A percentile compares a stretch with the other conserved stretches of the same genome.
phyloP scores from a whole-genome alignment of 2,888 invertebrate species.

The Cremastinae sp. region DNA sequence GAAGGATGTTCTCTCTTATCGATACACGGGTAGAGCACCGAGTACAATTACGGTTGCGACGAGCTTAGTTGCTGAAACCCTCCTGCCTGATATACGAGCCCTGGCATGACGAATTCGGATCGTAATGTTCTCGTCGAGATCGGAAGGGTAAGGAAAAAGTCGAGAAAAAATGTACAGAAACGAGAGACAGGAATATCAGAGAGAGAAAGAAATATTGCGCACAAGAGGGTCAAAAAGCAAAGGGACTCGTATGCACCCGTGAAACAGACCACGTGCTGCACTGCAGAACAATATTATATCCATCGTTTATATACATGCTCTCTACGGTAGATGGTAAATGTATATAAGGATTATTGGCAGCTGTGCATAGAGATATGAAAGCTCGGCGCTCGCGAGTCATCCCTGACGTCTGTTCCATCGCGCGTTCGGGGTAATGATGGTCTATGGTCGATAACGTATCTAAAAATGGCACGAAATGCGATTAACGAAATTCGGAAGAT shows the following conservation, averaged over 20 bases:
- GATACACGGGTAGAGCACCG: slow-evolving; percentile 41
- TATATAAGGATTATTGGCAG: slow-evolving; percentile 51
- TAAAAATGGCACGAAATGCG: no score
- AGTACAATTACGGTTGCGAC: slow-evolving; percentile 42
- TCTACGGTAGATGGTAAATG: neutral
- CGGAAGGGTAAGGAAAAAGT: slow-evolving; percentile 42
- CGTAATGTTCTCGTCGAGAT: slow-evolving; percentile 33
- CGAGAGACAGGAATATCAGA: slow-evolving; percentile 21
- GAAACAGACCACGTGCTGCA: slow-evolving; percentile 37
- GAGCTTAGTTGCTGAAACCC: slow-evolving; percentile 5
- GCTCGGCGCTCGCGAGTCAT: neutral
- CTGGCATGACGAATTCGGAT: slow-evolving; percentile 53
- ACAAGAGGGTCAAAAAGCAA: slow-evolving; percentile 46
- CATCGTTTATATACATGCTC: neutral
- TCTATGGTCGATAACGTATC: neutral
- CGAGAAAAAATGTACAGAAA: slow-evolving; percentile 18
- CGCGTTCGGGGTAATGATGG: slow-evolving; percentile 8
- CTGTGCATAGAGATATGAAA: slow-evolving; percentile 57
- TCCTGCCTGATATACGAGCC: slow-evolving; percentile 18
- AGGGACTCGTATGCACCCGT: slow-evolving; percentile 37
- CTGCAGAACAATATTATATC: neutral
- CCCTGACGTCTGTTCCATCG: neutral
- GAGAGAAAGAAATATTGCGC: slow-evolving; percentile 24
- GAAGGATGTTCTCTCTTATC: slow-evolving; percentile 45
- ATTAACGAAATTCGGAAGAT: no score